Base-by-base conservation (phyloP, 2,113 vertebrate species). In the Crotalus horridus region DNA sequence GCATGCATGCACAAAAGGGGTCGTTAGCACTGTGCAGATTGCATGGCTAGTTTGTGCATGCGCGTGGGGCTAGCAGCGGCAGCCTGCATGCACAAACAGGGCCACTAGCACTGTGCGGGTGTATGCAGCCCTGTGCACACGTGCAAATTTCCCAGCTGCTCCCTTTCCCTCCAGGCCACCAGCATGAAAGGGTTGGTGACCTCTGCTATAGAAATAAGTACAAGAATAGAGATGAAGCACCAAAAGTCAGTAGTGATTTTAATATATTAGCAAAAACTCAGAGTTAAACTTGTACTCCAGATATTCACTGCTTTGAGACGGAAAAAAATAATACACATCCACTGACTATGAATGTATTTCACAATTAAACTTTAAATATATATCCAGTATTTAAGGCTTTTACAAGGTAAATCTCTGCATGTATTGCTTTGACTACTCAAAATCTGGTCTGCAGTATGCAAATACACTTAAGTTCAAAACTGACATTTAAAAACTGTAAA, bases 161-260 rank as follows among this genome's bases (percentile, higher is more conserved):
- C 48, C 48, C 8, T 51, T 51, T 51, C 48, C 48, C 48, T 51
- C 48, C 48, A 1, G 7, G 48, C 48, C 48, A 9, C 48, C 48
- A 51, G 48, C 48, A 10, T 51, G 8, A 51, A 51, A 51, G 1
- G 1, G 8, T 51, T 51, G 48, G 48, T 51, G 48, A 51, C 48
- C 48, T 51, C 48, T 51, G 48, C 48, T 51, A 51, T 51, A 51
- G 48, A 51, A 51, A 51, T 51, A 51, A 51, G 48, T 51, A 51
- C 48, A 51, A 51, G 48, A 51, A 43, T 86, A 55, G 0, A 29
- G 85, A 90, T 1, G 0, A 0, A 1, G 0, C 7, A 88, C 0
- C 0, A 46, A 93, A 4, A 0, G 0, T 13, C 29, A 85, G 33
- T 58, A 53, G 46, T 6, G 74, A 93, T 0, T 26, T 89, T 61